Evolutionary conservation across 2,888 invertebrate genomes (phyloP), one percentile per base, ranked within the genome.

Genomic region (Cheilosia scutellata): DNA sequence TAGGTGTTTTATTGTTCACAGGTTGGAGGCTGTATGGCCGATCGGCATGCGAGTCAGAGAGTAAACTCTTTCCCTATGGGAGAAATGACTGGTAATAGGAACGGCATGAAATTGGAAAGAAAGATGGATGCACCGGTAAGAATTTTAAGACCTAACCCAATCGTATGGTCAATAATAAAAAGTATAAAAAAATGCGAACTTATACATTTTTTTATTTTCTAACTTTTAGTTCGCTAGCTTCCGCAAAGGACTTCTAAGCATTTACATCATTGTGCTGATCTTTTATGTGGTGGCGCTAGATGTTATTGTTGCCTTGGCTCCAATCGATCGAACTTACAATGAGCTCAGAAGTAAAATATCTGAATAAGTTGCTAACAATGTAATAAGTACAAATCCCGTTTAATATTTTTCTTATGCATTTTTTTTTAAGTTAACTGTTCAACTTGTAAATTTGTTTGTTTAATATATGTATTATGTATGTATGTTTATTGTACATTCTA

Each of bases 31-130:
- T 97, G 96, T 91, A 94, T 95, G 27, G 95, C 96, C 13, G 97
- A 97, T 89, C 94, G 95, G 65, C 95, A 95, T 78, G 95, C 94
- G 89, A 94, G 94, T 86, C 95, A 95, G 68, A 94, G 96, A 80
- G 95, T 96, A 37, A 96, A 96, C 89, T 94, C 96, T 5, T 96
- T 97, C 93, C 97, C 97, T 33, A 96, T 97, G 96, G 96, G 96
- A 90, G 97, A 97, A 90, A 94, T 95, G 90, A 94, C 95, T 13
- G 94, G 94, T 55, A 93, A 93, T 87, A 91, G 94, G 1, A 94
- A 94, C 79, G 94, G 94, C 88, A 95, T 95, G 88, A 94, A 94
- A 89, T 93, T 95, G 87, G 96, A 96, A 91, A 93, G 95, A 87
- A 95, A 94, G 90, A 94, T 95, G 87, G 97, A 97, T 91, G 96